Evolutionary conservation across 2,113 vertebrate genomes (phyloP), one percentile per base, ranked within the genome.

Genomic region (Epinephelus cyanopodus): DNA sequence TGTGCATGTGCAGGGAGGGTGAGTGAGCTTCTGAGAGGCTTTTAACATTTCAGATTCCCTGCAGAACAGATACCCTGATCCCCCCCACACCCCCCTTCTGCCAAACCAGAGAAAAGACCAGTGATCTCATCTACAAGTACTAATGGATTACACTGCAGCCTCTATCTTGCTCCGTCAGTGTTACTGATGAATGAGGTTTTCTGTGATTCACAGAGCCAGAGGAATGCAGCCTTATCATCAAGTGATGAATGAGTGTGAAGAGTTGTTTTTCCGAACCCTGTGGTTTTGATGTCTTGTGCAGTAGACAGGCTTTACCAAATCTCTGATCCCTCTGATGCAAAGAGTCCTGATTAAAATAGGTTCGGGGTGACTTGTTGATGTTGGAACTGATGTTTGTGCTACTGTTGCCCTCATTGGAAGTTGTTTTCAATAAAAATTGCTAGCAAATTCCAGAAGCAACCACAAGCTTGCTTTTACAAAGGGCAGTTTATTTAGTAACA

Each of bases 151-250:
- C 58, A 18, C 64, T 79, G 83, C 82, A 71, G 78, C 53, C 83
- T 74, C 52, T 80, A 74, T 81, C 50, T 39, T n/a, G 50, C 64
- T 82, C 53, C 27, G 60, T 72, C 82, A 27, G 76, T 58, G 80
- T 79, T 81, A 14, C 90, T 89, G 85, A 88, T 89, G 86, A 84
- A 86, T 89, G 74, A 78, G 67, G 62, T 42, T 86, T 81, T 69
- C 64, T 81, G 74, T 68, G 80, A 75, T 70, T 87, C 85, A 77
- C 84, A 61, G 82, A 86, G 85, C 74, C 75, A 61, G 68, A 90
- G 78, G 90, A 93, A 92, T 90, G 82, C 60, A 50, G 57, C 50
- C 78, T 90, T 93, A 91, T 92, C 90, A 67, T 79, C 75, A 67
- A 81, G 80, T 77, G 85, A 85, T 89, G 82, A 91, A 82, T 84